phyloP scores from a whole-genome alignment of 2,113 vertebrate genomes.

The Tachysurus fulvidraco region DNA sequence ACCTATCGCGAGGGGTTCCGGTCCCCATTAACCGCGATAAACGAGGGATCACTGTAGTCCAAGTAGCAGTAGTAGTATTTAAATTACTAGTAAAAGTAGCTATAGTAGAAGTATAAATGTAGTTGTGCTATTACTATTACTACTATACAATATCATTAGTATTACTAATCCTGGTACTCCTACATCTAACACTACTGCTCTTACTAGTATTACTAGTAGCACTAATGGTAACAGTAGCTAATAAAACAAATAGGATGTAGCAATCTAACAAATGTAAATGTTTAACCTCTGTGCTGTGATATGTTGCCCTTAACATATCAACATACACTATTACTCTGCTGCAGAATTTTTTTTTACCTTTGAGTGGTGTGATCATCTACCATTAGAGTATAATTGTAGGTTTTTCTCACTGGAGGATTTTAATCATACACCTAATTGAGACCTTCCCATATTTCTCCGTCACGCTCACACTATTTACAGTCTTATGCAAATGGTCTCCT shows the following conservation, averaged over 20 bases:
- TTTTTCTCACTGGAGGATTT: conserved; percentile 12
- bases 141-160: no score
- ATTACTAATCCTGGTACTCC: no score
- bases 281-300: not conserved
- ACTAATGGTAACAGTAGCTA: not conserved
- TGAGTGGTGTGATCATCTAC: not conserved
- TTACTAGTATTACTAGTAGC: not conserved
- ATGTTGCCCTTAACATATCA: not conserved
- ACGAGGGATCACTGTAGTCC: no score
- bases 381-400: conserved; percentile 9
- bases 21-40: no score
- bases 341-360: not conserved
- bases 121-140: no score
- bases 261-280: not conserved
- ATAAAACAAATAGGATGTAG: not conserved
- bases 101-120: no score
- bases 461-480: not conserved
- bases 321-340: not conserved
- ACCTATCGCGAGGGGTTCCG: no score
- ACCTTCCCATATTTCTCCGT: not conserved
- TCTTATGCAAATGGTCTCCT: not conserved
- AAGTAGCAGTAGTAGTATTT: no score
- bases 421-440: conserved; percentile 31
- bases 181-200: not conserved
- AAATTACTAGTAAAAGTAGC: no score